Conservation (phyloP, 2,113 vertebrate genomes). For the Pluvialis apricaria region DNA sequence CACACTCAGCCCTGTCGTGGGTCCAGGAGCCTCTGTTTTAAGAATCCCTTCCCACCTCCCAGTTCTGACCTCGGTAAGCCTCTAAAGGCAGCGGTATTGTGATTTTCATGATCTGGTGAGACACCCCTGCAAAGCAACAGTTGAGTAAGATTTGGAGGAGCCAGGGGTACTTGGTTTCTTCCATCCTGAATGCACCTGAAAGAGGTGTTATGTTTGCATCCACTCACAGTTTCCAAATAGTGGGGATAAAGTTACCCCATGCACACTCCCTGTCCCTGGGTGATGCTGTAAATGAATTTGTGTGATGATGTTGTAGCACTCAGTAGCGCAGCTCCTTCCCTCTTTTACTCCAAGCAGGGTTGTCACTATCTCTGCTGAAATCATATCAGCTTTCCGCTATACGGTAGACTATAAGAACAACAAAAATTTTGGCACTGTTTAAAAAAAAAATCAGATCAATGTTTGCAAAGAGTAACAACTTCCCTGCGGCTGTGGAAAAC, state of each 20-base stretch:
- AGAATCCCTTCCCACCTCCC: not conserved
- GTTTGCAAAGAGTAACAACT: not conserved
- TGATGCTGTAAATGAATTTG: not conserved
- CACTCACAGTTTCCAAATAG: not conserved
- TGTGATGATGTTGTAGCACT: not conserved
- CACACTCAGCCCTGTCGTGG: not conserved
- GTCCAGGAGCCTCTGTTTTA: not conserved
- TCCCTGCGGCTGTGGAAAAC: not conserved
- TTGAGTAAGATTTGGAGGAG: not conserved
- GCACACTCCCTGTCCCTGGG: not conserved
- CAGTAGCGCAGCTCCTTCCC: fast-evolving
- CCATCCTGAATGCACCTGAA: not conserved
- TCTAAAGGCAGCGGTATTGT: not conserved
- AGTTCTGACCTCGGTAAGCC: not conserved
- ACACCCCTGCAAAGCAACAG: not conserved
- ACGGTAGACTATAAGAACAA: fast-evolving
- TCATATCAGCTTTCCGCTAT: not conserved
- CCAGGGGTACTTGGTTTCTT: not conserved
- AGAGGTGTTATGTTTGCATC: not conserved
- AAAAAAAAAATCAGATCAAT: not conserved
- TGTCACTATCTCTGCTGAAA: not conserved
- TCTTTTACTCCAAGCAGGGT: not conserved
- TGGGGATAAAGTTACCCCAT: not conserved
- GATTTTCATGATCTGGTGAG: not conserved
- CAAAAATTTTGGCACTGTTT: not conserved